Evolutionary conservation across 2,888 invertebrate species (phyloP).

Genomic region (Leptopterna dolabrata): DNA sequence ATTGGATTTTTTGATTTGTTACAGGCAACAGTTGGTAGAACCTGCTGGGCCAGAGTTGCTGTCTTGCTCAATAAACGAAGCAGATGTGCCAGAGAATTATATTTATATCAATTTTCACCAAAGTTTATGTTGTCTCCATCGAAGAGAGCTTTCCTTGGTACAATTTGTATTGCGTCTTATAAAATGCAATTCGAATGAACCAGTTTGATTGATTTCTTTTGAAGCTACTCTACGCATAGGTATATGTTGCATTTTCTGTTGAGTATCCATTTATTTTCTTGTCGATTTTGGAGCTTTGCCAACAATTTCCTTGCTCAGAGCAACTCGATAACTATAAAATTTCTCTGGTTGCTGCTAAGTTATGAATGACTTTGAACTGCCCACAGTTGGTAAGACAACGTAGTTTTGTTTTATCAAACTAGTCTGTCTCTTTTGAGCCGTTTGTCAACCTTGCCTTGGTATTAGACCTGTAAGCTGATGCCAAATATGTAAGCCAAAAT

Average conservation of each 20-base stretch:
- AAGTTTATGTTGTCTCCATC: neutral
- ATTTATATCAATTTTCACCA: neutral
- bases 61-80: neutral
- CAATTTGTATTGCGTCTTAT: neutral
- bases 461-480: neutral
- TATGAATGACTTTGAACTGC: neutral
- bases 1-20: neutral
- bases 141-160: neutral
- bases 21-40: constrained; percentile 1
- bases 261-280: neutral
- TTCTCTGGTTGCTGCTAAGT: neutral
- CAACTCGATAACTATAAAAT: neutral
- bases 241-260: neutral
- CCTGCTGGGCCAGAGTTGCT: neutral
- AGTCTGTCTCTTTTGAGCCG: neutral
- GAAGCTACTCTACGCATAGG: no score
- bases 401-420: neutral
- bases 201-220: neutral
- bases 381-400: neutral
- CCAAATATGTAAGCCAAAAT: neutral
- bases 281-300: neutral
- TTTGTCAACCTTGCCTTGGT: neutral
- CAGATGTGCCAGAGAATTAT: neutral
- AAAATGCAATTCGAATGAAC: neutral
- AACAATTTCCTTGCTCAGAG: neutral